Evolutionary conservation across 2,888 invertebrate genomes (phyloP), one percentile per base, ranked within the genome.

Genomic region (Hydriomena furcata): DNA sequence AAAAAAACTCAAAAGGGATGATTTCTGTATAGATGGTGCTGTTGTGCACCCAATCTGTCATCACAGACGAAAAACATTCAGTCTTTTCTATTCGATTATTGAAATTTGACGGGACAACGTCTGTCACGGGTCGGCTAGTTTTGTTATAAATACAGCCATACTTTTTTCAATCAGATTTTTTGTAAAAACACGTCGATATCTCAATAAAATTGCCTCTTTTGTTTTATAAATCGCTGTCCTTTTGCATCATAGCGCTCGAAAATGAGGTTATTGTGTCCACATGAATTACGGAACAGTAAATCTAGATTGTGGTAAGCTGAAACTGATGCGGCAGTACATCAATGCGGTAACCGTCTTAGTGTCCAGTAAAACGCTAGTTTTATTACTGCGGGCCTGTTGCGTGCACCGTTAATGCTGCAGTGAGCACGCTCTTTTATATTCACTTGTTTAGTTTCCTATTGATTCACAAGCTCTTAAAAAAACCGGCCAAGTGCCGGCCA

Each of bases 271-370:
- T 61, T 61, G 57, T 60, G 59, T 61, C 51, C 58, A 44, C 65
- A 68, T 74, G 74, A 71, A 68, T 74, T 70, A 72, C 71, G 72
- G 66, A 70, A 70, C 73, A 71, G 73, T 81, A 79, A 79, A 80
- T 81, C 79, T 75, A 68, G 67, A 68, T 71, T 68, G 76, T 68
- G 68, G 72, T 76, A 71, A 75, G 69, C 75, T 77, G 78, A 76
- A 79, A 80, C 79, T 79, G 80, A 82, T 79, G 78, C 74, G 69
- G 76, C 66, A 66, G 71, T 82, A 76, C 68, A 79, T 82, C 80
- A 79, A 76, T 75, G 71, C 65, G 71, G 73, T 76, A 76, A 78
- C 76, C 74, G 74, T 73, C 74, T 76, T 73, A 73, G 75, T 75
- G 78, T 73, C 78, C 71, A 65, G 60, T 23, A 34, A 28, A 55